Evolutionary conservation across 2,888 invertebrate genomes (phyloP).

Genomic region (Blastobasis adustella): DNA sequence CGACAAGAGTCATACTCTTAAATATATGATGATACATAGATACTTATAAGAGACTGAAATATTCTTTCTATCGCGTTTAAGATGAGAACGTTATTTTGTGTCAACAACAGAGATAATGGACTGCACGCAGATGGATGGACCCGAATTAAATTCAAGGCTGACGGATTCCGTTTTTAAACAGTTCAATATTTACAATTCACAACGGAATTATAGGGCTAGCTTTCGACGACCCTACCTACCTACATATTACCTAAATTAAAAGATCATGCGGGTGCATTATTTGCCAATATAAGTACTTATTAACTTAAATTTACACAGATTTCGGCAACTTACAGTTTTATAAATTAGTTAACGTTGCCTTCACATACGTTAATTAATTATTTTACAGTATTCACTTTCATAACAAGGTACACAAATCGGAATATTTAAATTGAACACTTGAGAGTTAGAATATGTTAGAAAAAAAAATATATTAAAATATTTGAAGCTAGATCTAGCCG

Average conservation of each 20-base stretch:
- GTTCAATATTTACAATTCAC: constrained; percentile 5
- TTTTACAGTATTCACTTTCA: no score
- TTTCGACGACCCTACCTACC: no score
- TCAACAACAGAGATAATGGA: constrained; percentile 27
- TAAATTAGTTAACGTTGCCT: background rate
- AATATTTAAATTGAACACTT: background rate
- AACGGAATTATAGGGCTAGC: background rate
- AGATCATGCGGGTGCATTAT: background rate
- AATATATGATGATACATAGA: no score
- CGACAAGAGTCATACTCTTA: no score
- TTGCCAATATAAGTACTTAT: background rate
- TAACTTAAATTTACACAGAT: background rate
- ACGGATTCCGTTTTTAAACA: constrained; percentile 11
- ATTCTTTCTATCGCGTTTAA: no score
- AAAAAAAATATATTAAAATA: no score
- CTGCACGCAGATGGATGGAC: constrained; percentile 20
- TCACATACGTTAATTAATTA: background rate
- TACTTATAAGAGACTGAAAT: no score
- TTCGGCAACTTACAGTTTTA: background rate
- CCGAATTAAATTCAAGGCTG: constrained; percentile 33
- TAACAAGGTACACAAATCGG: background rate
- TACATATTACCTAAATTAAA: no score
- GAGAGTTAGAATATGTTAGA: no score
- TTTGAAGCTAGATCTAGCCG: no score
- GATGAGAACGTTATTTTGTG: constrained; percentile 17